Evolutionary conservation across 1,140 invertebrate species (phyloP).

Genomic region (Plutomurus gul): DNA sequence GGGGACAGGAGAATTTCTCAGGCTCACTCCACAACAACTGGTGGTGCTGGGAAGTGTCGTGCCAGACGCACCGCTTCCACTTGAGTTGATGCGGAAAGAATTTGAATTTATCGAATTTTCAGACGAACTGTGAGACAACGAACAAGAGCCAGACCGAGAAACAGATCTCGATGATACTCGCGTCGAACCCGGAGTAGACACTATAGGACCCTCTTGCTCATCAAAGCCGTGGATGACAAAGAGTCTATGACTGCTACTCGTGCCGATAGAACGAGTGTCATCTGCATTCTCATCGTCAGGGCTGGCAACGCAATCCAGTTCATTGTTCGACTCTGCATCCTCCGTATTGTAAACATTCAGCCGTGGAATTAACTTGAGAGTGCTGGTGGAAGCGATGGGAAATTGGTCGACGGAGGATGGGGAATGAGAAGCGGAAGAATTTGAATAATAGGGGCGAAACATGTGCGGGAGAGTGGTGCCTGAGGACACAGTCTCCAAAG

Average conservation of each 20-base stretch:
- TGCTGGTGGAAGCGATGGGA: background rate
- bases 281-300: background rate
- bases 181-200: slow-evolving; percentile 36
- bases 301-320: background rate
- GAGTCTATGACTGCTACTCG: slow-evolving; percentile 7
- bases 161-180: slow-evolving; percentile 8
- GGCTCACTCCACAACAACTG: slow-evolving; percentile 48
- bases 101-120: slow-evolving; percentile 5
- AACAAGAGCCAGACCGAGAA: slow-evolving; percentile 24
- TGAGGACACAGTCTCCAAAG: slow-evolving; percentile 70
- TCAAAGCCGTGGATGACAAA: slow-evolving; percentile 36
- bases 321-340: background rate
- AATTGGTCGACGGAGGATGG: slow-evolving; percentile 11
- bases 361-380: slow-evolving; percentile 32
- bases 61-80: background rate
- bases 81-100: slow-evolving; percentile 30
- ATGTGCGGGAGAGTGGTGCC: slow-evolving; percentile 43
- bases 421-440: slow-evolving; percentile 49
- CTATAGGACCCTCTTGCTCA: slow-evolving; percentile 18
- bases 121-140: slow-evolving; percentile 16
- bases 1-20: slow-evolving; percentile 31
- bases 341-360: slow-evolving; percentile 38
- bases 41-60: background rate
- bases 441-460: slow-evolving; percentile 48
- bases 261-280: background rate